phyloP scores from a whole-genome alignment of 2,888 invertebrate species.

The Drosophila tripunctata region DNA sequence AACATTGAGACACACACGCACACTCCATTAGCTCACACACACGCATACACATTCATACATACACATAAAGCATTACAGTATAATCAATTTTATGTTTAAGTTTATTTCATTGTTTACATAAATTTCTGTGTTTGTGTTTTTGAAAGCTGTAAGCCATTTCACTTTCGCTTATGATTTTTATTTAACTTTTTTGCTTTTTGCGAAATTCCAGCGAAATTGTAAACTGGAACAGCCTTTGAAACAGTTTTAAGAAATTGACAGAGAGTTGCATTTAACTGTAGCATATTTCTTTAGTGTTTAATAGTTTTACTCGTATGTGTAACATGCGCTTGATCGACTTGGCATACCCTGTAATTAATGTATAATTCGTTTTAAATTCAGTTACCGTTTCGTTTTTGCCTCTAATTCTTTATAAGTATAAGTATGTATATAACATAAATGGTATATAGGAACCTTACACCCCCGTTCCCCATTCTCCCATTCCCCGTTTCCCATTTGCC shows the following conservation, averaged over 20 bases:
- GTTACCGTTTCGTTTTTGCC: conserved; percentile 3
- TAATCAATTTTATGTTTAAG: conserved; percentile 26
- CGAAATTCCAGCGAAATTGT: background rate
- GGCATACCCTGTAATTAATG: conserved; percentile 51
- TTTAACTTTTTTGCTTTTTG: background rate
- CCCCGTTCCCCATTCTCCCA: background rate
- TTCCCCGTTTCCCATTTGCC: background rate
- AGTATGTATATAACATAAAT: too few relatives aligned
- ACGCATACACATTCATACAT: background rate
- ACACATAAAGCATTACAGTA: conserved; percentile 49
- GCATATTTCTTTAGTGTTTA: background rate
- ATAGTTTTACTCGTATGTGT: background rate
- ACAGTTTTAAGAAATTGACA: conserved; percentile 17
- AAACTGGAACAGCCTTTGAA: background rate
- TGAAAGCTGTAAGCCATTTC: background rate
- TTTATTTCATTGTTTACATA: conserved; percentile 23
- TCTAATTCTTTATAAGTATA: too few relatives aligned
- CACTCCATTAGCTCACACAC: too few relatives aligned
- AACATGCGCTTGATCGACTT: conserved; percentile 13
- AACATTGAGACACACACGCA: conserved; percentile 66
- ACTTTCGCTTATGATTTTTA: background rate
- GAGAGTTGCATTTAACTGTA: conserved; percentile 13
- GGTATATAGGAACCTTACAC: conserved; percentile 64
- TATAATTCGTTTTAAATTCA: conserved; percentile 15
- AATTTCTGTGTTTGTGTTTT: conserved; percentile 3